These are phyloP conservation scores for Pterobdella sp. DNA, from an alignment of 2,888 invertebrate genomes.

Conservation along the genomic window DNA sequence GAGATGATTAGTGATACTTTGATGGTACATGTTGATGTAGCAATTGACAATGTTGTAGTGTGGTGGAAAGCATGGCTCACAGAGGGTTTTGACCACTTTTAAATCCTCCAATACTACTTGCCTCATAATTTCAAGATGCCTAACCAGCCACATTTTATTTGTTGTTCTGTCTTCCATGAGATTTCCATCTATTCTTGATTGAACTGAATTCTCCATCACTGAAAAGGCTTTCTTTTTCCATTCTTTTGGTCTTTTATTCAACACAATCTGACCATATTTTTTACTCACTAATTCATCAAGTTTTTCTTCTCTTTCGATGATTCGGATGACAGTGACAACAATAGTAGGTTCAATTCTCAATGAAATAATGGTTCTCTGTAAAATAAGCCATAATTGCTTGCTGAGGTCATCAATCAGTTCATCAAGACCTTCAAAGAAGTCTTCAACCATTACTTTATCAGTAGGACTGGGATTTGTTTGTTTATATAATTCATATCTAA, in stretches of 20 bases:
- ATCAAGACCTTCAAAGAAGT: constrained; percentile 92
- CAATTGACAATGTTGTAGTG: constrained; percentile 82
- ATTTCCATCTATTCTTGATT: constrained; percentile 76
- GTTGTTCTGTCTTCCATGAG: constrained; percentile 81
- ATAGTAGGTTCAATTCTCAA: constrained; percentile 74
- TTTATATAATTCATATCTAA: constrained; percentile 85
- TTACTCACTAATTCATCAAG: constrained; percentile 76
- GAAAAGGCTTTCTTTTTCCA: constrained; percentile 81
- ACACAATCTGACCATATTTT: constrained; percentile 71
- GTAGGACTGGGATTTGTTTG: constrained; percentile 72
- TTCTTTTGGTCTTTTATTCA: constrained; percentile 83
- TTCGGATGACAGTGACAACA: constrained; percentile 87
- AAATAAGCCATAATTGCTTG: constrained; percentile 79
- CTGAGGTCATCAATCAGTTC: constrained; percentile 76
- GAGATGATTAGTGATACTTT: constrained; percentile 58
- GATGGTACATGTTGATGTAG: constrained; percentile 89
- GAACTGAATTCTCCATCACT: constrained; percentile 56
- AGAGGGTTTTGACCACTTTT: constrained; percentile 67
- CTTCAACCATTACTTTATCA: constrained; percentile 75
- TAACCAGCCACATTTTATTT: constrained; percentile 89
- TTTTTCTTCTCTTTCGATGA: constrained; percentile 89
- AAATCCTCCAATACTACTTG: constrained; percentile 82
- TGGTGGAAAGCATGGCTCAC: constrained; percentile 84
- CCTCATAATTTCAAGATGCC: constrained; percentile 77
- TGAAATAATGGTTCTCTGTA: constrained; percentile 82